These are phyloP conservation scores for Antitype chi DNA, from an alignment of 2,888 invertebrate species.

Conservation along the genomic window DNA sequence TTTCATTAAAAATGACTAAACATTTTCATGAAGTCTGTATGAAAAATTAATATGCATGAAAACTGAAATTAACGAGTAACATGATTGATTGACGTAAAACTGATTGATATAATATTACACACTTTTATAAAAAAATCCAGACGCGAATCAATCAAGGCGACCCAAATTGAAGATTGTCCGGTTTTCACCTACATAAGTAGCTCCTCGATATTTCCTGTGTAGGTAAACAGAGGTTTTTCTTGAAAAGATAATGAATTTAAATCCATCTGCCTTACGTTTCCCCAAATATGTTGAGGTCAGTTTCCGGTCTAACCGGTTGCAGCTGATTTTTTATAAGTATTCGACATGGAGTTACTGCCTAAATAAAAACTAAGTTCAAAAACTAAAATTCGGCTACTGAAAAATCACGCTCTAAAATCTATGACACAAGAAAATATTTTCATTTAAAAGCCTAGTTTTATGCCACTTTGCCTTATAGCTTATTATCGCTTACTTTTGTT, in stretches of 20 bases:
- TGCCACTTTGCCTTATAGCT: no score
- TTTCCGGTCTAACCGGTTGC: neutral
- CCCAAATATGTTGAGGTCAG: neutral
- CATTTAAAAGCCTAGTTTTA: no score
- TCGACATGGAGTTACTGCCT: no score
- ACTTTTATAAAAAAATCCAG: slow-evolving; percentile 42
- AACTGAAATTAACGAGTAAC: slow-evolving; percentile 34
- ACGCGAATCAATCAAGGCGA: slow-evolving; percentile 50
- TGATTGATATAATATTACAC: slow-evolving; percentile 53
- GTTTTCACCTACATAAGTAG: neutral
- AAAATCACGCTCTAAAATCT: no score
- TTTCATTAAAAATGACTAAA: slow-evolving; percentile 32
- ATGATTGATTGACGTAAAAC: slow-evolving; percentile 39
- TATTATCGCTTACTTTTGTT: no score
- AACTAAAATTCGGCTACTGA: no score
- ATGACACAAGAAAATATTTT: no score
- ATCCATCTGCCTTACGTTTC: neutral
- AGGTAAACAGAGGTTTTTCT: neutral
- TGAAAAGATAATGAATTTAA: neutral
- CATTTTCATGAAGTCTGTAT: slow-evolving; percentile 34
- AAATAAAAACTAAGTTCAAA: no score
- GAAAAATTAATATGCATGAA: slow-evolving; percentile 16
- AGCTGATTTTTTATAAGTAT: no score
- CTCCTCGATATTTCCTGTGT: neutral
- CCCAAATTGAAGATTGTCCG: slow-evolving; percentile 8